Evolutionary conservation across 2,888 invertebrate species (phyloP).

Genomic region (Ochropleura leucogaster): DNA sequence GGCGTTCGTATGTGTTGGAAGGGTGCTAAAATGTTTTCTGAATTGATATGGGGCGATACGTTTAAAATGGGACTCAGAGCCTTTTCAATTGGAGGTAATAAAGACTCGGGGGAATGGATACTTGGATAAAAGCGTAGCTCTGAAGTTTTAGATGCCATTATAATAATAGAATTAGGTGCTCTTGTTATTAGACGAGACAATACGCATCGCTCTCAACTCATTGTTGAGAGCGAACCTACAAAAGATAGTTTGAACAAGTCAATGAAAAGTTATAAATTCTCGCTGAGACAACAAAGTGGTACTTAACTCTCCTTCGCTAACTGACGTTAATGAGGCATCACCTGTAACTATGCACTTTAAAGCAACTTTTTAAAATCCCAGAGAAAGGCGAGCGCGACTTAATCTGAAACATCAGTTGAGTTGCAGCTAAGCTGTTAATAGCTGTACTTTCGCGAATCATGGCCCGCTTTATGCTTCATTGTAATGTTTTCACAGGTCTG

Average conservation of each 20-base stretch:
- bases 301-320: slow-evolving; percentile 1
- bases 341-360: slow-evolving; percentile 20
- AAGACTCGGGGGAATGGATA: slow-evolving; percentile 49
- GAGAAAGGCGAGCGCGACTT: slow-evolving; percentile 7
- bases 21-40: slow-evolving; percentile 55
- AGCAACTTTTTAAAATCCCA: slow-evolving; percentile 18
- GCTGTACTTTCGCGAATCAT: slow-evolving; percentile 11
- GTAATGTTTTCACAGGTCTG: neutral
- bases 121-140: slow-evolving; percentile 37
- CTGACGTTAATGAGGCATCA: slow-evolving; percentile 14
- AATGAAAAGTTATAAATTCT: slow-evolving; percentile 21
- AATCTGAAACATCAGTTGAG: slow-evolving; percentile 38
- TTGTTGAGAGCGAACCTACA: too few relatives aligned
- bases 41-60: slow-evolving; percentile 56
- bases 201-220: neutral
- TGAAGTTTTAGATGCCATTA: slow-evolving; percentile 24
- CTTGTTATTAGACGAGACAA: slow-evolving; percentile 8
- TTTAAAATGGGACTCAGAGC: slow-evolving; percentile 35
- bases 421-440: slow-evolving; percentile 22
- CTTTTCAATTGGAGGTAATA: slow-evolving; percentile 47
- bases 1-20: slow-evolving; percentile 43
- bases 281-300: slow-evolving; percentile 29
- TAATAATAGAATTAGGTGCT: slow-evolving; percentile 25
- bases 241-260: slow-evolving; percentile 2
- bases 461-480: neutral